Evolutionary conservation across 2,888 invertebrate genomes (phyloP), one percentile per base, ranked within the genome.

Genomic region (Leucoptera coffeella): DNA sequence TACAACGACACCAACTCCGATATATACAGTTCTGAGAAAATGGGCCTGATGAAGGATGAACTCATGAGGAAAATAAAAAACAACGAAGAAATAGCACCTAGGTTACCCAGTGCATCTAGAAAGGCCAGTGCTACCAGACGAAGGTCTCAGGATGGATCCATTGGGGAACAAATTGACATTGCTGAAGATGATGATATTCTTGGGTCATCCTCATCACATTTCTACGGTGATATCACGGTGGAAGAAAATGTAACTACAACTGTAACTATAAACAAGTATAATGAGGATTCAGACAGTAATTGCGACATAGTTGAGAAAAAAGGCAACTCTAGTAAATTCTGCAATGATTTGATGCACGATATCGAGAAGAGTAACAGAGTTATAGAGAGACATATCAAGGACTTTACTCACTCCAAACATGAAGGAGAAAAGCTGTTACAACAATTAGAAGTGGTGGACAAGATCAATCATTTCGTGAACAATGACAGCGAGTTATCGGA

Each of bases 311-410:
- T 41, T 28, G 59, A 65, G 27, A 47, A 43, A 24, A 58, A 44
- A 34, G 6, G 6, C 6, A 9, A 17, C 17, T 7, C 6, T 7
- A 7, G 17, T 6, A 17, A 17, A 17, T 67, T 61, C 34, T 65
- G 67, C 35, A 62, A 58, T 39, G 61, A 62, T 13, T 61, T 71
- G 2, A 58, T 69, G 2, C 52, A 58, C 26, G 64, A 65, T 29
- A 60, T 67, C 30, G 64, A 69, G 30, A 64, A 56, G 30, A 69
- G 60, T 25, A 56, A 40, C 31, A 56, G 58, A 47, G 51, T 64
- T 2, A 72, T 76, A 15, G 73, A 75, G 28, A 59, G 45, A 29
- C 76, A 77, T 30, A 57, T 72, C 37, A 60, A 62, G 32, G 59
- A 64, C 25, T 65, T 73, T 26, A 60, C 57, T 33, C 46, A 45